These are phyloP conservation scores for Acanthis flammea DNA, from an alignment of 2,797 vertebrate genomes.

Conservation along the genomic window DNA sequence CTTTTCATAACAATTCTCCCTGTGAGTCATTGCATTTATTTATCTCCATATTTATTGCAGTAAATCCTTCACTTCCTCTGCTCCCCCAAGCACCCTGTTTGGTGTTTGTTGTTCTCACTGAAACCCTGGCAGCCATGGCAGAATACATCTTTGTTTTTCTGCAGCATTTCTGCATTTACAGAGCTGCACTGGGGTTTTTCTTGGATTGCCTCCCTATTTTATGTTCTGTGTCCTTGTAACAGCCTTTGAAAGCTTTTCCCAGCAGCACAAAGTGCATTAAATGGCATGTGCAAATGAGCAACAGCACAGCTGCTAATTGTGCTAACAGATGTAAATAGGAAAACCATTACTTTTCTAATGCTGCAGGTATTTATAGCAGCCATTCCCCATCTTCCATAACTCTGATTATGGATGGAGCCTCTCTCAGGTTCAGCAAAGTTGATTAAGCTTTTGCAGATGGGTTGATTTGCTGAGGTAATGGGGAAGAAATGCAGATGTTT, in stretches of 20 bases:
- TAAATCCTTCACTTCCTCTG: constrained; percentile 23
- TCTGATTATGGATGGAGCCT: neutral
- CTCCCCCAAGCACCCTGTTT: neutral
- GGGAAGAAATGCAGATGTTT: neutral
- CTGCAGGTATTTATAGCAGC: constrained; percentile 35
- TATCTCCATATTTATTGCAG: neutral
- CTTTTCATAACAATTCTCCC: neutral
- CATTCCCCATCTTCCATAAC: neutral
- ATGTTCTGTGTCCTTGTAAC: neutral
- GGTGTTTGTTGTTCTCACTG: neutral
- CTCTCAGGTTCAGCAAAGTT: neutral
- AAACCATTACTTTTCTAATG: neutral
- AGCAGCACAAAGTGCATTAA: neutral
- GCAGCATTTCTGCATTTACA: neutral
- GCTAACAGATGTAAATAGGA: constrained; percentile 16
- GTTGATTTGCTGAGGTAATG: neutral
- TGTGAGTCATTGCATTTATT: constrained; percentile 26
- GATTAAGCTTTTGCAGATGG: constrained; percentile 37
- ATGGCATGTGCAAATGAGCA: neutral
- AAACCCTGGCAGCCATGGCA: neutral
- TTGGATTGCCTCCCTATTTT: neutral
- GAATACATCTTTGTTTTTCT: neutral
- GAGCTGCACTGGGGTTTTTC: neutral
- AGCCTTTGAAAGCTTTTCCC: neutral
- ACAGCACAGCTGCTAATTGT: constrained; percentile 29